These are phyloP conservation scores for Euglossa dilemma DNA, from an alignment of 1,140 invertebrate genomes.

Conservation along the genomic window DNA sequence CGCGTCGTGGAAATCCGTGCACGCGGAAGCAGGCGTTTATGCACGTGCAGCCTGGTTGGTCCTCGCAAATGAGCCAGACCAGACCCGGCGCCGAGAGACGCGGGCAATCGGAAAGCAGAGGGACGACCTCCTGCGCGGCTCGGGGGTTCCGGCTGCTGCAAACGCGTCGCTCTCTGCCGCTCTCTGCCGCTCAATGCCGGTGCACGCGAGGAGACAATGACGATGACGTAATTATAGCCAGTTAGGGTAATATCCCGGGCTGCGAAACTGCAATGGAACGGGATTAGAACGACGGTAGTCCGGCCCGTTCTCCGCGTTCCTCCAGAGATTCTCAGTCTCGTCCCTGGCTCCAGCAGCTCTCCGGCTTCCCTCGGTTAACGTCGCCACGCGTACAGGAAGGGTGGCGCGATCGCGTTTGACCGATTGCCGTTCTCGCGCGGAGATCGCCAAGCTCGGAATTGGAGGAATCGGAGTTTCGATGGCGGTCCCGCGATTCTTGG, in stretches of 20 bases:
- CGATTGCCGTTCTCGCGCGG: too few relatives aligned
- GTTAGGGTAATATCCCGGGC: constrained; percentile 77
- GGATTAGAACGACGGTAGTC: constrained; percentile 58
- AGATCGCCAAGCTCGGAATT: too few relatives aligned
- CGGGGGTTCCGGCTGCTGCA: constrained; percentile 16
- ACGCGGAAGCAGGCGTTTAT: not conserved
- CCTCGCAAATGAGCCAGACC: not conserved
- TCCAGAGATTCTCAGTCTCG: constrained; percentile 3
- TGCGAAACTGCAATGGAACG: constrained; percentile 69
- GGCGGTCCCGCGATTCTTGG: too few relatives aligned
- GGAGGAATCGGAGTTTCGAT: not conserved
- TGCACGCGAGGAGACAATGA: constrained; percentile 74
- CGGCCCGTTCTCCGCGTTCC: not conserved
- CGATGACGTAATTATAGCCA: constrained; percentile 78
- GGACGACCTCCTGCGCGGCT: not conserved
- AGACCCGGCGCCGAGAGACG: not conserved
- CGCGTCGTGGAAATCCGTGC: not conserved
- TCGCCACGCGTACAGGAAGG: not conserved
- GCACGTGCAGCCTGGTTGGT: not conserved
- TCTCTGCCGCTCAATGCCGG: constrained; percentile 63
- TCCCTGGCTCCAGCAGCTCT: not conserved
- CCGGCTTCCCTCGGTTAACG: not conserved
- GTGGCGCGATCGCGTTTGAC: too few relatives aligned
- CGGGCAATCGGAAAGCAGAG: not conserved
- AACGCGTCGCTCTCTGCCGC: constrained; percentile 57